Base-by-base conservation (phyloP, 2,888 invertebrate species). In the Cryptus viduatorius region DNA sequence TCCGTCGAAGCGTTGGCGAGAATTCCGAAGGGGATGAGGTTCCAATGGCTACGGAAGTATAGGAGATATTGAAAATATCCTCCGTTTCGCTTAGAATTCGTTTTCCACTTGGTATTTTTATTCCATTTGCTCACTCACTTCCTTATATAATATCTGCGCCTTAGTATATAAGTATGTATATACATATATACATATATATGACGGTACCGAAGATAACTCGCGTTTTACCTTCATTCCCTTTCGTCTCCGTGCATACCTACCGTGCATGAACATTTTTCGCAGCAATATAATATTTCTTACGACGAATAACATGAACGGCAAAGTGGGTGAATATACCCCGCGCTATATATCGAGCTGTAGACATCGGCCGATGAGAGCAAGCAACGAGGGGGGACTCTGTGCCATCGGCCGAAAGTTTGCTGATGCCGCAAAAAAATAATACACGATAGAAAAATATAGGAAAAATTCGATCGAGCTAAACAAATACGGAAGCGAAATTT, bases 11-110 rank as follows among this genome's bases (percentile, higher is more conserved):
- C 64, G 50, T 71, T 24, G 50, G 65, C 12, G 75, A 56, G 72
- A 46, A 46, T 64, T 24, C 12, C 19, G 86, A 87, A 84, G 86
- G 84, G 77, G 87, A 82, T 87, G 85, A 87, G 88, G 80, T 85
- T 86, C 88, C 88, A 87, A 87, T 88, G 88, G 78, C 85, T 83
- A 84, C 90, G 91, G 90, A 90, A 90, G 89, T 92, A 90, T 88
- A 89, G 88, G 86, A 89, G 90, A 91, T 92, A 91, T 91, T 91
- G 92, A 91, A 92, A 91, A 91, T 89, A 89, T 86, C 87, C 84
- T 83, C 71, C 85, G 83, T 88, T 86, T 86, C 88, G 87, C 72
- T 68, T 73, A 61, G 59, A 82, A 78, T 78, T 82, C 67, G 82
- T 73, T 78, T 65, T 77, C 59, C 82, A 61, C 24, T 67, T 67